Base-by-base conservation (phyloP, 1,140 invertebrate genomes). In the Hylaeus volcanicus region DNA sequence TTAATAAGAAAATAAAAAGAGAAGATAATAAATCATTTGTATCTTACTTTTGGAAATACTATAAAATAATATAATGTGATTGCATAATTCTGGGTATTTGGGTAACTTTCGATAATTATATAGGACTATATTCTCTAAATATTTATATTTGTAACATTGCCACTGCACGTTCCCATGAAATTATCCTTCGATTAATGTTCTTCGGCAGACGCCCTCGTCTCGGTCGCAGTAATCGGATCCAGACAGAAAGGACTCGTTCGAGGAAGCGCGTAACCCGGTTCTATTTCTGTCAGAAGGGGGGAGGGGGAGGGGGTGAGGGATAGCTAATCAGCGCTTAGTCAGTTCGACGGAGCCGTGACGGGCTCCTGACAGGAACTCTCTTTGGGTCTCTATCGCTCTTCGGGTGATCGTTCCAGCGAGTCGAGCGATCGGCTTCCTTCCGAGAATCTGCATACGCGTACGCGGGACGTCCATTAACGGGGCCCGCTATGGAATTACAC, bases 401-500 rank as follows among this genome's bases (percentile, higher is more conserved):
- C 2, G 11, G 55, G 39, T 75, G 73, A 81, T 85, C 82, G 77
- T 81, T 71, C 79, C 64, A 37, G 61, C 72, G 56, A 71, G 61
- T 63, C 66, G 56, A 71, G 65, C 70, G 85, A 85, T 83, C 66
- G 75, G 69, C 82, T 74, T 48, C 26, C 79, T 90, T 89, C 82
- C 73, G n/a, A 75, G 82, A 88, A 91, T 88, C 86, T 78, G 77
- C 82, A 81, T 89, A 90, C 72, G 63, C 65, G 79, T 89, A 90
- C 76, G 63, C 71, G 79, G 81, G 76, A 88, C 64, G 76, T 87
- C 87, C 86, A 89, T 90, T 91, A 90, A 89, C 82, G 75, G 60
- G 58, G 66, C 15, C 64, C 74, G 71, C 78, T 89, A 87, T 71
- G 86, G 79, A 84, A 85, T 75, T 86, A 89, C 86, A 86, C 82